Conservation (phyloP, 2,888 invertebrate genomes). For the Desoria tigrina region DNA sequence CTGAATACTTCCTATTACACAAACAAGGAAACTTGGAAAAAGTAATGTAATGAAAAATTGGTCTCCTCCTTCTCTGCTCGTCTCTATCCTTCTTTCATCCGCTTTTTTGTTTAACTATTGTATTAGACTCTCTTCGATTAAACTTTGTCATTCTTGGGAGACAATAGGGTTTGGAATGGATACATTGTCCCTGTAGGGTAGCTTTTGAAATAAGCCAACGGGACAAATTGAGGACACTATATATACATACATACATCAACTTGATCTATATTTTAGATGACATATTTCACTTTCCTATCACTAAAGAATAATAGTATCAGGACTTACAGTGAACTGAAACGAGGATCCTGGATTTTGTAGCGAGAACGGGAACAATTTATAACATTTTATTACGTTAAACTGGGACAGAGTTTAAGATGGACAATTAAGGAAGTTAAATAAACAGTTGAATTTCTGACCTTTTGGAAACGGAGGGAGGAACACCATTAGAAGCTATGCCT, state of each 20-base stretch:
- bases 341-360: conserved; percentile 28
- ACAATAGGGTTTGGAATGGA: too few relatives aligned
- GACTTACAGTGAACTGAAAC: conserved; percentile 46
- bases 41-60: conserved; percentile 19
- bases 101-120: conserved; percentile 4
- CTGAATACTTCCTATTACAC: conserved; percentile 9
- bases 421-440: conserved; percentile 7
- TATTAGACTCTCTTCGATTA: conserved; percentile 1
- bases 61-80: neutral
- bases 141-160: neutral
- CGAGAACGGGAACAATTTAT: too few relatives aligned
- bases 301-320: neutral
- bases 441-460: conserved; percentile 23
- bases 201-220: neutral
- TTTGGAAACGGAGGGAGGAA: conserved; percentile 72
- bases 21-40: conserved; percentile 7
- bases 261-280: neutral
- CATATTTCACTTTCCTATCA: neutral
- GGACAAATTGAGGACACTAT: conserved; percentile 6
- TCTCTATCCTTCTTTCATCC: neutral
- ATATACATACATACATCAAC: neutral
- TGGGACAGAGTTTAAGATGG: too few relatives aligned
- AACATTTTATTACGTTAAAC: too few relatives aligned
- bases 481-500: conserved; percentile 81
- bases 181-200: too few relatives aligned